Conservation (phyloP, 2,797 vertebrate genomes). For the Pygocentrus nattereri region DNA sequence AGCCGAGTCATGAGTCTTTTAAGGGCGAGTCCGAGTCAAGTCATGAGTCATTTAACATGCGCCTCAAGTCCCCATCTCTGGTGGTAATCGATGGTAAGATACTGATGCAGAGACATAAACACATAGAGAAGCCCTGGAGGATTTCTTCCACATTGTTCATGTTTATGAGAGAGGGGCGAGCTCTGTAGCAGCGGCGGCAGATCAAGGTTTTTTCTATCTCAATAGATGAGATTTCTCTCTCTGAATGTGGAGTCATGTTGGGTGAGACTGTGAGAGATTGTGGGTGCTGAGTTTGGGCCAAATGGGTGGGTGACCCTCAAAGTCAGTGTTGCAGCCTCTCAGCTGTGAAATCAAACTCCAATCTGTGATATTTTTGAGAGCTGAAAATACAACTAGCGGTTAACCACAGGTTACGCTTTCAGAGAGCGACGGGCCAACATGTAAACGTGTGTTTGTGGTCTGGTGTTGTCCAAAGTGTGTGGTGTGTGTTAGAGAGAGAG, state of each 20-base stretch:
- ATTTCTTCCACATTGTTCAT: not conserved
- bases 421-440: constrained; percentile 2
- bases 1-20: too few relatives aligned
- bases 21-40: too few relatives aligned
- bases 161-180: not conserved
- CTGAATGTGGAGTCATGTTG: constrained; percentile 1
- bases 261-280: not conserved
- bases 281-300: not conserved
- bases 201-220: not conserved
- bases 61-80: too few relatives aligned
- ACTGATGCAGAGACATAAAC: not conserved
- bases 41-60: too few relatives aligned
- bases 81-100: not conserved
- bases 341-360: not conserved
- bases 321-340: not conserved
- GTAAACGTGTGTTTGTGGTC: constrained; percentile 55
- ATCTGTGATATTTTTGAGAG: not conserved
- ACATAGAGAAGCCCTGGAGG: not conserved
- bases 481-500: constrained; percentile 42
- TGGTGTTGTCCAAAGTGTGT: constrained; percentile 59
- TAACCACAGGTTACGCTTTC: constrained; percentile 23
- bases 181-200: not conserved
- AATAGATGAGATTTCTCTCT: not conserved
- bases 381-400: not conserved
- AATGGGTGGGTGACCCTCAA: not conserved